Evolutionary conservation across 2,888 invertebrate genomes (phyloP).

Genomic region (Drosophila fulvimacula): DNA sequence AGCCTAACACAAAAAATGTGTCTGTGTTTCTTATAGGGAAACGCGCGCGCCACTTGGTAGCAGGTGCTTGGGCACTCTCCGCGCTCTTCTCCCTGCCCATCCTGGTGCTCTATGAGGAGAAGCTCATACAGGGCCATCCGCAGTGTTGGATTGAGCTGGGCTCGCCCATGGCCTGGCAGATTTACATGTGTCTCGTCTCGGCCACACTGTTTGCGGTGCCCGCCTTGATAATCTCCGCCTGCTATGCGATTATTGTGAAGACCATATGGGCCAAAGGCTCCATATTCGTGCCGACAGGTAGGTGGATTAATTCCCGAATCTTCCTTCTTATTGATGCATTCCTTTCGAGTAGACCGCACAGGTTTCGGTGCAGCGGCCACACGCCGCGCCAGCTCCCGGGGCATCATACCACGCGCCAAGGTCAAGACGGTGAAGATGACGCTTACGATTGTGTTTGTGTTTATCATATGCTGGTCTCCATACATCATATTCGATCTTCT

Average conservation of each 20-base stretch:
- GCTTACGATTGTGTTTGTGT: slow-evolving; percentile 97
- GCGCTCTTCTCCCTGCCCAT: slow-evolving; percentile 93
- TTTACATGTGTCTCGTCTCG: slow-evolving; percentile 94
- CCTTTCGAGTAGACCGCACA: slow-evolving; percentile 65
- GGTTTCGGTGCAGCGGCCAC: slow-evolving; percentile 86
- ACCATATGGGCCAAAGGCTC: slow-evolving; percentile 94
- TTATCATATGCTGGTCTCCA: slow-evolving; percentile 97
- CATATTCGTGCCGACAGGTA: slow-evolving; percentile 83
- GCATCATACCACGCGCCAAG: slow-evolving; percentile 97
- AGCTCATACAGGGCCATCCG: slow-evolving; percentile 90
- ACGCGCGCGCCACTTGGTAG: slow-evolving; percentile 91
- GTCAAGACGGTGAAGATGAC: slow-evolving; percentile 99
- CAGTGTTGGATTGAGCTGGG: slow-evolving; percentile 96
- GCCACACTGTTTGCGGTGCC: slow-evolving; percentile 93
- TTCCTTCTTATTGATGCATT: slow-evolving; percentile 18
- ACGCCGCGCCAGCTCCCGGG: slow-evolving; percentile 94
- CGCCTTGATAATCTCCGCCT: slow-evolving; percentile 93
- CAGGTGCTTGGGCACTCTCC: slow-evolving; percentile 93
- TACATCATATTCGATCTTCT: slow-evolving; percentile 96
- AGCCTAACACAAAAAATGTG: slow-evolving; percentile 22
- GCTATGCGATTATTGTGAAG: slow-evolving; percentile 95
- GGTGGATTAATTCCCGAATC: slow-evolving; percentile 1
- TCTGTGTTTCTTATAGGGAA: slow-evolving; percentile 87
- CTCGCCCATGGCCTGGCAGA: slow-evolving; percentile 91
- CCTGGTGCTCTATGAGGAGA: slow-evolving; percentile 92